Percentiles rank a stretch among this genome's conserved stretches.
Evolutionary conservation across 2,113 vertebrate species (phyloP).

Genomic region (Tychaedon coryphoeus): DNA sequence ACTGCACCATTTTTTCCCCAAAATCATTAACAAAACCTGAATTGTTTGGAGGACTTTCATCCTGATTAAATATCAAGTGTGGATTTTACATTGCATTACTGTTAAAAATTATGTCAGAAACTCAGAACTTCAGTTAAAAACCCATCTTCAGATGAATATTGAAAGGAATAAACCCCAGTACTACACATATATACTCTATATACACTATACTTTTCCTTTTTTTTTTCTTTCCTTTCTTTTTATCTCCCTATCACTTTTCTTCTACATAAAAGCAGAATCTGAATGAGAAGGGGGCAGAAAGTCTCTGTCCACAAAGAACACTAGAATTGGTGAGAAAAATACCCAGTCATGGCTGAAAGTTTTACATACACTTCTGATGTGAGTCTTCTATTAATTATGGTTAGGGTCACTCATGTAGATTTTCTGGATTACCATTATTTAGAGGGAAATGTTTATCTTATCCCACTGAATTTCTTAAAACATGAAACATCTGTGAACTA

Average conservation of each 20-base stretch:
- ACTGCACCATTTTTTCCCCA: not conserved
- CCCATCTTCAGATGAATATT: not conserved
- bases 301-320: not conserved
- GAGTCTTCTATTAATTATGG: not conserved
- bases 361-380: not conserved
- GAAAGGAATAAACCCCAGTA: not conserved
- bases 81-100: not conserved
- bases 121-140: not conserved
- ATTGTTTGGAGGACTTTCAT: not conserved
- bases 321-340: not conserved
- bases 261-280: not conserved
- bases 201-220: not conserved
- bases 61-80: not conserved
- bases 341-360: not conserved
- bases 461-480: not conserved
- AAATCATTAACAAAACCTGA: not conserved
- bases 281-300: not conserved
- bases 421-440: not conserved
- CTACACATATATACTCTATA: not conserved
- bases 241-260: not conserved
- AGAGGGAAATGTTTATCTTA: not conserved
- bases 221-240: not conserved
- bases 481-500: not conserved
- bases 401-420: not conserved
- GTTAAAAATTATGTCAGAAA: not conserved